phyloP scores from a whole-genome alignment of 2,888 invertebrate species.

The Keiferia lycopersicella region DNA sequence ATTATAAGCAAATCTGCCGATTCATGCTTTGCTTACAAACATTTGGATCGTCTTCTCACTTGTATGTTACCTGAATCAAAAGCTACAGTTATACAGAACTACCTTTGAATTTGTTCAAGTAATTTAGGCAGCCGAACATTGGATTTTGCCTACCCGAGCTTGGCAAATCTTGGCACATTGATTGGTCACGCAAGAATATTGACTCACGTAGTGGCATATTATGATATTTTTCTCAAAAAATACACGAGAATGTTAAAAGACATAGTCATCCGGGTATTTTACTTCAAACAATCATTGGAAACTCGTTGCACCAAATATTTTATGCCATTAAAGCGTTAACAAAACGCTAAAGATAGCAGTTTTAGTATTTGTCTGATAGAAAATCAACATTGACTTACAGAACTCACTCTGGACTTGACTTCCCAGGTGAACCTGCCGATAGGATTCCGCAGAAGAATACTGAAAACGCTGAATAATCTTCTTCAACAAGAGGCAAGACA shows the following conservation, averaged over 20 bases:
- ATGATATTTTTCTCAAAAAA: background rate
- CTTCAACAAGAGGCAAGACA: too few relatives aligned
- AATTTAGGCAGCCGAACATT: background rate
- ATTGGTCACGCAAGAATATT: slow-evolving; percentile 10
- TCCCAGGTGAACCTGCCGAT: slow-evolving; percentile 47
- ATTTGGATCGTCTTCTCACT: slow-evolving; percentile 32
- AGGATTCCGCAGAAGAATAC: slow-evolving; percentile 41
- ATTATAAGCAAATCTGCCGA: slow-evolving; percentile 30
- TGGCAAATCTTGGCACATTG: slow-evolving; percentile 11
- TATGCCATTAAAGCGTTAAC: slow-evolving; percentile 67
- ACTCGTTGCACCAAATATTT: slow-evolving; percentile 51
- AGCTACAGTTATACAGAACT: slow-evolving; percentile 28
- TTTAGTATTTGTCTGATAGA: slow-evolving; percentile 62
- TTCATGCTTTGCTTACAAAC: slow-evolving; percentile 33
- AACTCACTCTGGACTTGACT: slow-evolving; percentile 53
- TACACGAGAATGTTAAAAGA: slow-evolving; percentile 7
- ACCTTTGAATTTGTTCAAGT: slow-evolving; percentile 1
- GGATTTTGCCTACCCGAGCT: background rate
- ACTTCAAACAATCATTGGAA: slow-evolving; percentile 14
- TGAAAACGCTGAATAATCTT: background rate
- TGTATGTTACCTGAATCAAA: slow-evolving; percentile 31
- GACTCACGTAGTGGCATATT: background rate
- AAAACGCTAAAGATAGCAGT: slow-evolving; percentile 73
- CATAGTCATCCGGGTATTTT: slow-evolving; percentile 5
- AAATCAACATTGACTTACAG: slow-evolving; percentile 63